A percentile compares a stretch with the other conserved stretches of the same genome.
phyloP scores from a whole-genome alignment of 2,888 invertebrate species.

The Aspidiotus destructor region DNA sequence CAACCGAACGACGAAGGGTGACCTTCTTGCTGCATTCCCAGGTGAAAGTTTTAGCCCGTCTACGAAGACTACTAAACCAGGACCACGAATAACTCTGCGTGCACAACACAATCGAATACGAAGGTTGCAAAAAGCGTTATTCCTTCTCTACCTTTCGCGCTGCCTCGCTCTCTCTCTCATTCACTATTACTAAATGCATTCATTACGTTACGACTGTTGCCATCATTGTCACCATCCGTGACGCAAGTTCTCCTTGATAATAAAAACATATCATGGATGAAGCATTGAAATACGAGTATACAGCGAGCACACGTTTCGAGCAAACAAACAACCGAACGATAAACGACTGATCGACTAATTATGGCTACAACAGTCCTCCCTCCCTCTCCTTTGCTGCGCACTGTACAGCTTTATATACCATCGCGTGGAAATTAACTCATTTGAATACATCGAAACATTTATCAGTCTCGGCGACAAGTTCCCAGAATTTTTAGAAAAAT shows the following conservation, averaged over 20 bases:
- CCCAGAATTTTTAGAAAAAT: no score
- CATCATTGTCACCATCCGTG: conserved; percentile 1
- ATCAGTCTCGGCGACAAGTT: no score
- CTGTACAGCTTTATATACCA: no score
- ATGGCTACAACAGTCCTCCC: no score
- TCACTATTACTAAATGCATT: conserved; percentile 2
- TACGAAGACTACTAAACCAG: neutral
- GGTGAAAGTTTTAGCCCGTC: neutral
- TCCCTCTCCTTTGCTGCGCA: no score
- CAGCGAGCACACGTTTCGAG: no score
- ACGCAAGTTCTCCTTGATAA: conserved; percentile 2
- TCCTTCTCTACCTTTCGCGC: neutral
- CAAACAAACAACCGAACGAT: no score
- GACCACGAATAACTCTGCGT: neutral
- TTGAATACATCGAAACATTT: no score
- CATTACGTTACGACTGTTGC: neutral
- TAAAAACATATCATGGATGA: neutral
- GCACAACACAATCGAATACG: neutral
- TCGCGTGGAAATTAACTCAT: no score
- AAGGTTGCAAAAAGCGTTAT: neutral
- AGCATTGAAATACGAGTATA: no score
- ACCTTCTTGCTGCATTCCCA: neutral
- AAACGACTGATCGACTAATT: no score
- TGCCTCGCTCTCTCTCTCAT: neutral
- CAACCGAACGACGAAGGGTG: neutral